Base-by-base conservation (phyloP, 2,113 vertebrate species). In the Stercorarius parasiticus region DNA sequence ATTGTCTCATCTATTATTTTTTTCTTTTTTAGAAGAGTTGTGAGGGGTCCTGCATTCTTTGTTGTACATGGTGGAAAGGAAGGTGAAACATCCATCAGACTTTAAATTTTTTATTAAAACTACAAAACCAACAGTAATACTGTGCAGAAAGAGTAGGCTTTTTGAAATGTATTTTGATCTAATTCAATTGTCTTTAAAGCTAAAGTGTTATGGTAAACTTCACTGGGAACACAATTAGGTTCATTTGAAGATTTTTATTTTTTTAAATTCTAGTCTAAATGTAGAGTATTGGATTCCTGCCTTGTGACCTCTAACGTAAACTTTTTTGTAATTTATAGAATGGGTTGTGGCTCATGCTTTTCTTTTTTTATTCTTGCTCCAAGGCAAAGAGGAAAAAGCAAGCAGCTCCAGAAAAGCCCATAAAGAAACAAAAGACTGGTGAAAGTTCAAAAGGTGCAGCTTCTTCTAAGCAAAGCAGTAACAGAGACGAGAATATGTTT, bases 361-460 rank as follows among this genome's bases (percentile, higher is more conserved):
- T 61, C 4, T 89, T 79, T 84, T 55, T 86, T 53, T 47, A 21
- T 88, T 93, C 18, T 93, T 82, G 13, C 56, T 97, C 82, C 25
- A 93, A 99, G 99, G 98, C 98, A 49, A 99, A 99, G 95, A 98
- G 98, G 97, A 99, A 99, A 99, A 99, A 99, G 98, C 91, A 98
- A 30, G 98, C 96, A 88, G 32, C 97, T 70, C 98, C 98, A 32
- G 99, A 99, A 95, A 99, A 99, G 82, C 98, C 98, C 40, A 96
- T 98, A 47, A 99, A 99, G 98, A 99, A 99, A 82, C 98, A 98
- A 82, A 99, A 99, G 95, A 98, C 98, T 5, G 99, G 99, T 10
- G 99, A 99, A 97, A 99, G 98, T 80, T 99, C 99, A 17, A 99
- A 98, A 97, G 98, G 99, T 4, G 95, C 99, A 25, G 98, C 99